Conservation (phyloP, 1,140 invertebrate genomes). For the Drosophila ananassae region DNA sequence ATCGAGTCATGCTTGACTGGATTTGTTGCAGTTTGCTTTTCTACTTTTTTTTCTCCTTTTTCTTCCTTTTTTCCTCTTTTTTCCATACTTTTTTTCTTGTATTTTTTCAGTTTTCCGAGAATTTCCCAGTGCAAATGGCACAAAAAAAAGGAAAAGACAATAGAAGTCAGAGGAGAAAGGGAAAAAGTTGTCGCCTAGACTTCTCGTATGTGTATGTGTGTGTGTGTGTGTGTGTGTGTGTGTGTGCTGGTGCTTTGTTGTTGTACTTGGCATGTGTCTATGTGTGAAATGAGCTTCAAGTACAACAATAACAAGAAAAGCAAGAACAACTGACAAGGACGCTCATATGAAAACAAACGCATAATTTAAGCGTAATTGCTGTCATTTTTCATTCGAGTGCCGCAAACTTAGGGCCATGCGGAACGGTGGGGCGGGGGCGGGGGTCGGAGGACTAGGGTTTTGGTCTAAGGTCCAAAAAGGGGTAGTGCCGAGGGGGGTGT, state of each 20-base stretch:
- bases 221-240: constrained; percentile 12
- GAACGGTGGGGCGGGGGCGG: background rate
- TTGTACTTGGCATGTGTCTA: constrained; percentile 45
- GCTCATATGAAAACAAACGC: constrained; percentile 82
- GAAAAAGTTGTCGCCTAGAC: constrained; percentile 48
- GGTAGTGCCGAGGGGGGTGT: background rate
- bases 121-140: constrained; percentile 25
- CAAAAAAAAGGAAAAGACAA: constrained; percentile 14
- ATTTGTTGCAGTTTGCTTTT: constrained; percentile 19
- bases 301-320: constrained; percentile 43
- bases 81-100: background rate
- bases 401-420: constrained; percentile 25
- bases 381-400: constrained; percentile 80
- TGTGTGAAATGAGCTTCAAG: constrained; percentile 79
- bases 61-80: background rate
- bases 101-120: constrained; percentile 1
- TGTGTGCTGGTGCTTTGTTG: constrained; percentile 2
- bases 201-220: background rate
- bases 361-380: constrained; percentile 83
- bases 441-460: background rate
- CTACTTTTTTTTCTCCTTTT: background rate
- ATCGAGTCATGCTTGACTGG: constrained; percentile 25
- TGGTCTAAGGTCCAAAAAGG: background rate
- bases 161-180: constrained; percentile 8
- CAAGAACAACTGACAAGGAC: constrained; percentile 70